A percentile compares a stretch with the other conserved stretches of the same genome.
phyloP scores from a whole-genome alignment of 2,888 invertebrate genomes.

The Lagria hirta region DNA sequence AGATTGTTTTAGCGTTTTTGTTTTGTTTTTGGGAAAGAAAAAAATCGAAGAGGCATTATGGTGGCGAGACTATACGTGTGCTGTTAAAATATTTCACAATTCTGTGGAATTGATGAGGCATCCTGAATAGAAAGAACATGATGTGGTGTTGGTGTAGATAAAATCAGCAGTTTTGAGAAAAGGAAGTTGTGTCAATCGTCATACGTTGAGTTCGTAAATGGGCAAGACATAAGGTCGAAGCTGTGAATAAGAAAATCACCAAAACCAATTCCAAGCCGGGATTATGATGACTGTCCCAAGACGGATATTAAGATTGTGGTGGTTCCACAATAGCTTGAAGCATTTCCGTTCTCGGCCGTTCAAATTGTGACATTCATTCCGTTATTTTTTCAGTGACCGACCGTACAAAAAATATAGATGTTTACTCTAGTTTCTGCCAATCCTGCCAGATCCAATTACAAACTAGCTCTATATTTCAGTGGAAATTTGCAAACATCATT shows the following conservation, averaged over 20 bases:
- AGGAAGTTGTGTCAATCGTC: too few relatives aligned
- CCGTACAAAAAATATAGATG: conserved; percentile 17
- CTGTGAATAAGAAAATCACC: conserved; percentile 13
- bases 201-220: too few relatives aligned
- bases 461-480: conserved; percentile 12
- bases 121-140: too few relatives aligned
- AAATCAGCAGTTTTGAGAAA: too few relatives aligned
- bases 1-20: too few relatives aligned
- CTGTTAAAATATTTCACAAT: too few relatives aligned
- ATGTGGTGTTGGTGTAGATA: too few relatives aligned
- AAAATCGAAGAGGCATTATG: too few relatives aligned
- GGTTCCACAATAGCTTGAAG: conserved; percentile 19
- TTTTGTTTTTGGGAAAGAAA: too few relatives aligned
- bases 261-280: conserved; percentile 11
- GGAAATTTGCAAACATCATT: neutral
- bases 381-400: conserved; percentile 20
- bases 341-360: conserved; percentile 22
- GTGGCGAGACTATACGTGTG: too few relatives aligned
- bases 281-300: conserved; percentile 24
- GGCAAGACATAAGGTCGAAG: too few relatives aligned
- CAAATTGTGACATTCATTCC: conserved; percentile 22
- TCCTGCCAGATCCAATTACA: conserved; percentile 24
- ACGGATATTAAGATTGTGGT: conserved; percentile 25
- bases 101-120: too few relatives aligned
- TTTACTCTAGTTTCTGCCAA: conserved; percentile 19